Evolutionary conservation across 1,140 invertebrate species (phyloP).

Genomic region (Nasonia giraulti): DNA sequence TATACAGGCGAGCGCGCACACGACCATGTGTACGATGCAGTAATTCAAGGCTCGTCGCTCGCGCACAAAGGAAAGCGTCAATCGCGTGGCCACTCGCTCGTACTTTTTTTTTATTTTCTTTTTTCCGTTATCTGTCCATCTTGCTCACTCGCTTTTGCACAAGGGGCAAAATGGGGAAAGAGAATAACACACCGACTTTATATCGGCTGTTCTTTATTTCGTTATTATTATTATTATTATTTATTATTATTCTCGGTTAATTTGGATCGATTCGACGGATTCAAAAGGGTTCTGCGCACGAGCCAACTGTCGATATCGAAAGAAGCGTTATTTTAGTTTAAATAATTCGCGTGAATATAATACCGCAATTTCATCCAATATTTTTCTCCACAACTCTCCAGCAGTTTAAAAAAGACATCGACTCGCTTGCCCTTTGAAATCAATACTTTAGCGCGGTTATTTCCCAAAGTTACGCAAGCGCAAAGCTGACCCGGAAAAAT

Average conservation of each 20-base stretch:
- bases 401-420: no score
- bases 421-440: no score
- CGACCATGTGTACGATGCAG: neutral
- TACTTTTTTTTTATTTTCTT: slow-evolving; percentile 8
- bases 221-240: no score
- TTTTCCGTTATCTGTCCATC: neutral
- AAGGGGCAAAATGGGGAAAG: no score
- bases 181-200: neutral
- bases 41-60: slow-evolving; percentile 32
- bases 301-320: neutral
- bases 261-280: neutral
- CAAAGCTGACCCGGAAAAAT: neutral
- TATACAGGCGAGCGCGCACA: neutral
- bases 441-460: neutral
- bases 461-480: slow-evolving; percentile 28
- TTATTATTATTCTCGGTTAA: neutral
- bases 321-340: no score
- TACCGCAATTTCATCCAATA: no score
- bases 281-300: no score
- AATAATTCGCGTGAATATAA: no score
- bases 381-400: no score
- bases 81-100: neutral
- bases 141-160: no score
- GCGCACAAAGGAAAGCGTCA: slow-evolving; percentile 33
- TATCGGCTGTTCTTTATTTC: neutral